Conservation (phyloP, 2,113 vertebrate genomes). For the Rynchops niger region DNA sequence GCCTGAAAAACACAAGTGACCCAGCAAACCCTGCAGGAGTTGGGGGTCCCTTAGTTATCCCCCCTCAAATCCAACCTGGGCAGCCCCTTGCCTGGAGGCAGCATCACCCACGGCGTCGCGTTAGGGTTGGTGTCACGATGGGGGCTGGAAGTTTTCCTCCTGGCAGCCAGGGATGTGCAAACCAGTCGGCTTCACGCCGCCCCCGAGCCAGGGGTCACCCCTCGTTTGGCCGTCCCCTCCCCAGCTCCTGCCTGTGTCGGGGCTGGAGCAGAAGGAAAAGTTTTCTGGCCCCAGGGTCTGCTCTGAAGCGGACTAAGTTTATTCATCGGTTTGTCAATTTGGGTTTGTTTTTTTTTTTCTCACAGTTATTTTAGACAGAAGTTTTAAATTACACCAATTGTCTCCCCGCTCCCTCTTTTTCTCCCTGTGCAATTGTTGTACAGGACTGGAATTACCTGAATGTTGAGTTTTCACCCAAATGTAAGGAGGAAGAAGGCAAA, state of each 20-base stretch:
- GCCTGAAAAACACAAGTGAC: not conserved
- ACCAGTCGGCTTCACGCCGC: rapidly evolving
- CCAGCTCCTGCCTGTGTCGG: not conserved
- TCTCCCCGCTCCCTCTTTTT: not conserved
- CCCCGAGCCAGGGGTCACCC: not conserved
- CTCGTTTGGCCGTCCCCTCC: rapidly evolving
- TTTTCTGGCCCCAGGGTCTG: not conserved
- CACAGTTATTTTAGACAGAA: not conserved
- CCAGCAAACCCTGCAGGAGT: rapidly evolving
- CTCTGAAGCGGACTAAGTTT: not conserved
- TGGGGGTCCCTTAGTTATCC: not conserved
- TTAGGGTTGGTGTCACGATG: rapidly evolving
- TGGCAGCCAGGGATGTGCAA: not conserved
- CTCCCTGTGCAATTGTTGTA: not conserved
- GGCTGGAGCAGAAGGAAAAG: not conserved
- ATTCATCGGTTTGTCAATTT: not conserved
- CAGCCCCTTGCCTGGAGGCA: not conserved
- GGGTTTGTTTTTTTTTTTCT: rapidly evolving
- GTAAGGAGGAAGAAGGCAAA: not conserved
- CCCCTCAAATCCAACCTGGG: not conserved
- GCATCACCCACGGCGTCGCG: rapidly evolving
- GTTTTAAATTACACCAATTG: not conserved
- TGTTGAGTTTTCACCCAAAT: not conserved
- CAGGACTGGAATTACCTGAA: not conserved
- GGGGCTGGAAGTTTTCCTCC: not conserved